Evolutionary conservation across 53 echinoderm and acorn worm genomes (phyloP), one percentile per base, ranked within the genome.

Genomic region (Henricia sp.): DNA sequence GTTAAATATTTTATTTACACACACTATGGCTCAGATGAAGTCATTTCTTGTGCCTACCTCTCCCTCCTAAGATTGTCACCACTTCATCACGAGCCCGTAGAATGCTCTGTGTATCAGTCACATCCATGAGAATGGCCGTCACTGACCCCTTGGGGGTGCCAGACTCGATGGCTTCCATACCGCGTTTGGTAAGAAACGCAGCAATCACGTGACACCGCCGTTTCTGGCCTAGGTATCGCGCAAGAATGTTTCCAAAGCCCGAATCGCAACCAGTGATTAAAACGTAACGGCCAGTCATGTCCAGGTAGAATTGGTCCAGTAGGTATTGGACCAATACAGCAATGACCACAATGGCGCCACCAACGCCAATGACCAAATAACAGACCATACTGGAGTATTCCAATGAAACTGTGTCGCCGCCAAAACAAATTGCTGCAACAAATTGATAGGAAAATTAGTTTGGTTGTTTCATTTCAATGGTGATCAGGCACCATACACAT

Each of bases 231-330:
- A 87, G 77, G 29, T 67, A 50, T 1, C 37, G 36, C 2, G 87
- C 87, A 2, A 87, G 78, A 10, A 52, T 30, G 56, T 87, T 77
- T 13, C 87, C 87, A 50, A 87, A 87, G 0, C 87, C 87, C 1
- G 87, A 37, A 27, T 87, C 87, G 29, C 87, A 87, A 36, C 87
- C 87, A 12, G 87, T 87, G 77, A 87, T 87, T 29, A 78, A 67
- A 52, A 87, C 56, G 40, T 87, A 87, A 43, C 54, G 42, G 37
- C 71, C 84, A 3, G 19, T 38, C 28, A 59, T 70, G 41, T 84
- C 48, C 0, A 70, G 0, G 8, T 72, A 42, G 27, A 57, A 4
- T 23, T 53, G 56, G 21, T 84, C 78, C 17, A 64, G 62, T 16
- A 60, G 12, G 30, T 3, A 10, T 60, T 62, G 25, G 10, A 64